Evolutionary conservation across 2,797 vertebrate genomes (phyloP).

Genomic region (Takifugu ocellatus): DNA sequence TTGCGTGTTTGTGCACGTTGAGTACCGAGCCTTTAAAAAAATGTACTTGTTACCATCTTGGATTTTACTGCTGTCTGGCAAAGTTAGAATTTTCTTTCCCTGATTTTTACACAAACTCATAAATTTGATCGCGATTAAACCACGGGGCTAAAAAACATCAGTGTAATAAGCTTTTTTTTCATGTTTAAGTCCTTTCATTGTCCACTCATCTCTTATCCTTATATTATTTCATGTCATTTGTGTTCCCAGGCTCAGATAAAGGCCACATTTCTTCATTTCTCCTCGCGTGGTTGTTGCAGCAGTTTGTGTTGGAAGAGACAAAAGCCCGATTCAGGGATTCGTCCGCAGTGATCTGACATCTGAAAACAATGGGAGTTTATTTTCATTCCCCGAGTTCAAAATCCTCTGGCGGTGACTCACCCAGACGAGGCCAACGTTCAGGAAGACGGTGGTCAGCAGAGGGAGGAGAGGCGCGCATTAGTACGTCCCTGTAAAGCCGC

Average conservation of each 20-base stretch:
- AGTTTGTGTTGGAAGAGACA: conserved; percentile 41
- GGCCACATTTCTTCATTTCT: conserved; percentile 6
- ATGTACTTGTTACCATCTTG: no score
- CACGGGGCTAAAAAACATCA: no score
- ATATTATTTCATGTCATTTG: conserved; percentile 45
- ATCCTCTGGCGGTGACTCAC: conserved; percentile 65
- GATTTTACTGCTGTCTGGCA: no score
- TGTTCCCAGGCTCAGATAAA: conserved; percentile 18
- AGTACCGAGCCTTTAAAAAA: no score
- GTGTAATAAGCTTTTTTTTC: no score
- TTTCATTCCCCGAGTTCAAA: conserved; percentile 53
- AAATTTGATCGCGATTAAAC: no score
- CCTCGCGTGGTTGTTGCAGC: conserved; percentile 27
- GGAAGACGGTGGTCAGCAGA: conserved; percentile 46
- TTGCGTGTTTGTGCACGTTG: no score
- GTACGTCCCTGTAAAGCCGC: conserved; percentile 18
- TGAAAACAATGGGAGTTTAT: conserved; percentile 65
- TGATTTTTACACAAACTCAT: no score
- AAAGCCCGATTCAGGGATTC: conserved; percentile 48
- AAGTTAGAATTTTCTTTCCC: no score
- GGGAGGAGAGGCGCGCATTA: conserved; percentile 22
- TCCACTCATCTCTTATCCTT: conserved; percentile 33
- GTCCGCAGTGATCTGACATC: conserved; percentile 52
- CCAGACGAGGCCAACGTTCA: conserved; percentile 41
- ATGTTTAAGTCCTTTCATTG: conserved; percentile 22